These are phyloP conservation scores for Torymus texanus DNA, from an alignment of 2,888 invertebrate species.

Conservation along the genomic window DNA sequence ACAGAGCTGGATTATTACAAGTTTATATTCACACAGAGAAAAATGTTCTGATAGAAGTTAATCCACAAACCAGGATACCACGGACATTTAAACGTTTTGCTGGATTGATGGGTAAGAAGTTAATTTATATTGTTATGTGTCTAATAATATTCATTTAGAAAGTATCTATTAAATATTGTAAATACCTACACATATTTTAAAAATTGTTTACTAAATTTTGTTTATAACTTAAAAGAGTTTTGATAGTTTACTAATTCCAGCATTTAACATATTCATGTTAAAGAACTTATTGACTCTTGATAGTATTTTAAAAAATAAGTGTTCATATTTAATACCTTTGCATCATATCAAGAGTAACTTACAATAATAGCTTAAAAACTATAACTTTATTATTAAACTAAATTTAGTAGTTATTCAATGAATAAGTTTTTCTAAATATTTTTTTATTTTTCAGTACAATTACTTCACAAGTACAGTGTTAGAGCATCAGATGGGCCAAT, in stretches of 20 bases:
- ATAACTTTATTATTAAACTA: neutral
- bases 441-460: conserved; percentile 85
- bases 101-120: conserved; percentile 90
- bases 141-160: neutral
- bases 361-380: no score
- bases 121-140: neutral
- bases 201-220: no score
- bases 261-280: no score
- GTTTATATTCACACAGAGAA: conserved; percentile 94
- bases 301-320: no score
- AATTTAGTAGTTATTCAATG: neutral
- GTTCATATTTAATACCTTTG: no score
- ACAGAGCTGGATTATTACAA: conserved; percentile 90
- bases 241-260: no score
- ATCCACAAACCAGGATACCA: conserved; percentile 97
- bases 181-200: no score
- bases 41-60: conserved; percentile 95
- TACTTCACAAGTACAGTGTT: conserved; percentile 95
- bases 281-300: no score
- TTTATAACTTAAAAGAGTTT: no score
- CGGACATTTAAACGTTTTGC: conserved; percentile 97
- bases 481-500: conserved; percentile 92
- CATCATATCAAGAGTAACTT: no score
- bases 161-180: no score
- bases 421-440: conserved; percentile 2